A percentile compares a stretch with the other conserved stretches of the same genome.
phyloP scores from a whole-genome alignment of 2,113 vertebrate species.

The Leptosomus discolor region DNA sequence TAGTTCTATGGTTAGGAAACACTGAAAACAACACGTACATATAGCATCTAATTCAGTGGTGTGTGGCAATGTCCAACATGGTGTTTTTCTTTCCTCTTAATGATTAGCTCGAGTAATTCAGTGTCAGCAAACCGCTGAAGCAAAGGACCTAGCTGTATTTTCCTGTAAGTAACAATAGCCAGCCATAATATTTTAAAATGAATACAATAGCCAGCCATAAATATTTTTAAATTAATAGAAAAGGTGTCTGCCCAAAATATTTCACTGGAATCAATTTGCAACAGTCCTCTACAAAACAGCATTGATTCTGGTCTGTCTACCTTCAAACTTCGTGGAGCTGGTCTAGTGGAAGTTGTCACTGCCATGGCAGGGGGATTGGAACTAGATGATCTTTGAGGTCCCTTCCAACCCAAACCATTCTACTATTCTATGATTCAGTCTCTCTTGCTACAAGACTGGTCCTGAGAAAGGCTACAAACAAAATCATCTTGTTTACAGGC shows the following conservation, averaged over 20 bases:
- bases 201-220: background rate
- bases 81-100: background rate
- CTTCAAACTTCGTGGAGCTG: too few species aligned
- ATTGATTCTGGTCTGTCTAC: background rate
- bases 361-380: too few species aligned
- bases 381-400: too few species aligned
- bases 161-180: background rate
- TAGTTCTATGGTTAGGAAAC: background rate
- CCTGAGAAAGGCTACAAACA: background rate
- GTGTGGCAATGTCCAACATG: background rate
- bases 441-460: background rate
- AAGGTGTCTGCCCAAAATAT: background rate
- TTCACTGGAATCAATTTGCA: background rate
- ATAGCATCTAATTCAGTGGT: background rate
- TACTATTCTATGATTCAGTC: too few species aligned
- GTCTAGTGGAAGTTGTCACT: too few species aligned
- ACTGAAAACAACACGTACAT: background rate
- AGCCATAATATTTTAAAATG: too few species aligned
- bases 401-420: too few species aligned
- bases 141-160: background rate
- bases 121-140: rapidly evolving
- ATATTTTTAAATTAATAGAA: background rate
- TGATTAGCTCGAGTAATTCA: background rate
- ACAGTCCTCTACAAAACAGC: background rate
- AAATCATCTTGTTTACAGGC: background rate